Conservation (phyloP, 92 coral and sea anemone genomes). For the Ricordea florida region DNA sequence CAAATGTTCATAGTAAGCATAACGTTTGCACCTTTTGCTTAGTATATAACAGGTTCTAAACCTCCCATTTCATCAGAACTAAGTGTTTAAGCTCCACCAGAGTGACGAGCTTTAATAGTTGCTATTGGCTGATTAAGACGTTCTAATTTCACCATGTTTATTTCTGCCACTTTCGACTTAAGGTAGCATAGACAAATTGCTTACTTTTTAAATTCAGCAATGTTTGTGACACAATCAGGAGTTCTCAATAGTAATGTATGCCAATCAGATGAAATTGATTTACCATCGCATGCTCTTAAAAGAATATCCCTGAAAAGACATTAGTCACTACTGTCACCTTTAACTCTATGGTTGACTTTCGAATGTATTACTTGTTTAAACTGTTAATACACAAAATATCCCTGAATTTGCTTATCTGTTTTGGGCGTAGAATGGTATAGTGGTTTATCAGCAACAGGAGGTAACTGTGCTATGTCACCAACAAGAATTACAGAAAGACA, state of each 20-base stretch:
- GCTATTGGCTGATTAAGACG: slow-evolving; percentile 43
- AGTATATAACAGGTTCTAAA: slow-evolving; percentile 42
- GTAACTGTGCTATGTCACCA: slow-evolving; percentile 52
- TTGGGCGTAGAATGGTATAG: slow-evolving; percentile 47
- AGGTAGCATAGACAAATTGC: slow-evolving; percentile 24
- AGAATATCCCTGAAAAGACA: slow-evolving; percentile 41
- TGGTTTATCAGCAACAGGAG: slow-evolving; percentile 58
- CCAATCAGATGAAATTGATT: slow-evolving; percentile 45
- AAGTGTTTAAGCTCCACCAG: slow-evolving; percentile 40
- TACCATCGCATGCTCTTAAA: slow-evolving; percentile 33
- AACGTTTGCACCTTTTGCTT: slow-evolving; percentile 38
- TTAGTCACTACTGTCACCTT: slow-evolving; percentile 22
- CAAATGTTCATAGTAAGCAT: slow-evolving; percentile 31
- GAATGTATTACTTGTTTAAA: slow-evolving; percentile 30
- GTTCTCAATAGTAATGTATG: slow-evolving; percentile 34
- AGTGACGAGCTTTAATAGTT: slow-evolving; percentile 37
- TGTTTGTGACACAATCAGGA: slow-evolving; percentile 19
- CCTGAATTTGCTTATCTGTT: slow-evolving; percentile 51
- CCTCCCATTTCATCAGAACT: slow-evolving; percentile 53
- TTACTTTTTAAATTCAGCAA: slow-evolving; percentile 6
- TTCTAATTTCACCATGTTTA: slow-evolving; percentile 34
- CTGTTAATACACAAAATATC: slow-evolving; percentile 27
- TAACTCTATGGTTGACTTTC: slow-evolving; percentile 45
- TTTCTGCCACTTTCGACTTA: slow-evolving; percentile 31
- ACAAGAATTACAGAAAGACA: slow-evolving; percentile 51